Percentiles rank a stretch among this genome's conserved stretches.
phyloP scores from a whole-genome alignment of 2,797 vertebrate species.

The Propithecus perrieri region DNA sequence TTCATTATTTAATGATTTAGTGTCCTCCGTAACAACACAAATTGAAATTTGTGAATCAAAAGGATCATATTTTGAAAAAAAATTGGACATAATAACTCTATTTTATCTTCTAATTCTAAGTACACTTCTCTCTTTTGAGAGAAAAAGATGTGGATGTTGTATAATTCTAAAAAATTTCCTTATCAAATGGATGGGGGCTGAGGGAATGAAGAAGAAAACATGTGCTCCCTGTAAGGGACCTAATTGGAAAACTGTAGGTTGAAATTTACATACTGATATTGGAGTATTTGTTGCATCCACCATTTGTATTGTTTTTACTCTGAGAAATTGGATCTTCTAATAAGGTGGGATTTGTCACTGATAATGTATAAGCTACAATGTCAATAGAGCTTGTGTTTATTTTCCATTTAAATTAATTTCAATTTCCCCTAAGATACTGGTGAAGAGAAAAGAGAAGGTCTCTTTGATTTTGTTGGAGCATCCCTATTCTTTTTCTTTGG shows the following conservation, averaged over 20 bases:
- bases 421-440: not conserved
- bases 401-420: not conserved
- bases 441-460: not conserved
- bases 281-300: not conserved
- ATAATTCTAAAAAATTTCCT: not conserved
- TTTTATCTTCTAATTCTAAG: not conserved
- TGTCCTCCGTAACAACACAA: not conserved
- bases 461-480: not conserved
- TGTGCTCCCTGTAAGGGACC: not conserved
- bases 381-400: not conserved
- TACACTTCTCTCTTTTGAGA: not conserved
- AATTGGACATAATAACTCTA: not conserved
- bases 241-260: not conserved
- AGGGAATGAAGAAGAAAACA: not conserved
- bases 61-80: not conserved
- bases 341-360: not conserved
- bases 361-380: not conserved
- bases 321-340: not conserved
- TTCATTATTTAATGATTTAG: not conserved
- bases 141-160: not conserved
- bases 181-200: not conserved
- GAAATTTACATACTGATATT: not conserved
- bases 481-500: not conserved
- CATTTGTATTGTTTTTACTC: not conserved
- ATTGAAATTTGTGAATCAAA: not conserved